These are phyloP conservation scores for Oceanodroma leucorhoa DNA, from an alignment of 2,797 vertebrate species.

Conservation along the genomic window DNA sequence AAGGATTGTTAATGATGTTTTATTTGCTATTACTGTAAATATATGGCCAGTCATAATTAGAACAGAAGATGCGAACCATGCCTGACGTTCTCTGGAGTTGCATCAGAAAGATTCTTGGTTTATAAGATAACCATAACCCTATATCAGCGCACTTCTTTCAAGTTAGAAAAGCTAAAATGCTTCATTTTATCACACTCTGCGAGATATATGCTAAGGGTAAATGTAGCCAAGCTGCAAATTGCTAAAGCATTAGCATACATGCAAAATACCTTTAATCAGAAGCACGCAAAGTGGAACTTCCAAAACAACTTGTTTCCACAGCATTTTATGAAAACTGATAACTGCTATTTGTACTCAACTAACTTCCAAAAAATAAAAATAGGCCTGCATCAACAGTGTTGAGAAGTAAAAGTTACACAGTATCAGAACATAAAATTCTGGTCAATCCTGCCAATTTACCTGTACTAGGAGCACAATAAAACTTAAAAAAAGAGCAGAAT, in stretches of 20 bases:
- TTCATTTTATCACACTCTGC: not conserved
- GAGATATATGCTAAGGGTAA: not conserved
- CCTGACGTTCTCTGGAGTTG: not conserved
- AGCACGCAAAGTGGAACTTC: not conserved
- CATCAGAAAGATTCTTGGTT: not conserved
- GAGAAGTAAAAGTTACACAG: not conserved
- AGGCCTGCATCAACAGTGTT: not conserved
- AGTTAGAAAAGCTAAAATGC: not conserved
- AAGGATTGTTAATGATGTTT: not conserved
- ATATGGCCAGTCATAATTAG: not conserved
- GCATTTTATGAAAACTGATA: not conserved
- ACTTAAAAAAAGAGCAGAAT: not conserved
- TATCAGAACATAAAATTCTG: not conserved
- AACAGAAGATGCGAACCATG: not conserved
- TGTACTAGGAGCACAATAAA: not conserved
- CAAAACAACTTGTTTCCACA: not conserved
- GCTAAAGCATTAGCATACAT: not conserved
- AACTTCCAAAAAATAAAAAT: not conserved
- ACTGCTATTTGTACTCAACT: not conserved
- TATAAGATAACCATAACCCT: rapidly evolving
- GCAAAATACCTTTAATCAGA: not conserved
- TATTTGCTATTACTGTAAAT: not conserved
- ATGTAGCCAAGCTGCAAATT: not conserved
- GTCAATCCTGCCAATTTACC: not conserved
- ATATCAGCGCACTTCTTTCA: not conserved